A percentile compares a stretch with the other conserved stretches of the same genome.
Evolutionary conservation across 2,888 invertebrate genomes (phyloP).

Genomic region (Habrosyne pyritoides): DNA sequence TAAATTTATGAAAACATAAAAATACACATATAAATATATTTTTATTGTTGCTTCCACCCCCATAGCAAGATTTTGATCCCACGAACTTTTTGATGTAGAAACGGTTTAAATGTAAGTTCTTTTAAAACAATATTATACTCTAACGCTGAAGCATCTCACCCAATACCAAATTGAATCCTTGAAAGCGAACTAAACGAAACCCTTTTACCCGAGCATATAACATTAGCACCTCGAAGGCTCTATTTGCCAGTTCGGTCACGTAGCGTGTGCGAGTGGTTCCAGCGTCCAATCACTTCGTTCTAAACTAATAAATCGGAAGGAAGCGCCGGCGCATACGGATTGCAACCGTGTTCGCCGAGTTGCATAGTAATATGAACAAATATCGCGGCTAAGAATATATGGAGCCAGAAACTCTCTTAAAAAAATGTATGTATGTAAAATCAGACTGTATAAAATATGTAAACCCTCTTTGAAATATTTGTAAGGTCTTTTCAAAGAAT

Average conservation of each 20-base stretch:
- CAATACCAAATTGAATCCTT: background rate
- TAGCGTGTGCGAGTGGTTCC: constrained; percentile 55
- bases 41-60: background rate
- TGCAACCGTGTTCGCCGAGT: constrained; percentile 39
- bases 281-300: constrained; percentile 69
- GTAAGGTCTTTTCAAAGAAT: too few species aligned
- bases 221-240: constrained; percentile 22
- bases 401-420: background rate
- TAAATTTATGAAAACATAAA: too few species aligned
- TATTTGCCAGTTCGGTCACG: constrained; percentile 59
- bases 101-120: background rate
- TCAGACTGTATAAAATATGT: background rate
- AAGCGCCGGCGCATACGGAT: constrained; percentile 67
- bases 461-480: too few species aligned
- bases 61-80: too few species aligned
- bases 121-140: background rate
- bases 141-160: background rate
- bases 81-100: too few species aligned
- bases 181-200: constrained; percentile 27
- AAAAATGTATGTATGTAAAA: background rate
- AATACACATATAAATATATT: background rate
- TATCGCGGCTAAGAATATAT: background rate
- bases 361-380: constrained; percentile 8
- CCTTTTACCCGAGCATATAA: constrained; percentile 28
- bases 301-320: constrained; percentile 76